Base-by-base conservation (phyloP, 2,888 invertebrate species). In the Terebella lapidaria region DNA sequence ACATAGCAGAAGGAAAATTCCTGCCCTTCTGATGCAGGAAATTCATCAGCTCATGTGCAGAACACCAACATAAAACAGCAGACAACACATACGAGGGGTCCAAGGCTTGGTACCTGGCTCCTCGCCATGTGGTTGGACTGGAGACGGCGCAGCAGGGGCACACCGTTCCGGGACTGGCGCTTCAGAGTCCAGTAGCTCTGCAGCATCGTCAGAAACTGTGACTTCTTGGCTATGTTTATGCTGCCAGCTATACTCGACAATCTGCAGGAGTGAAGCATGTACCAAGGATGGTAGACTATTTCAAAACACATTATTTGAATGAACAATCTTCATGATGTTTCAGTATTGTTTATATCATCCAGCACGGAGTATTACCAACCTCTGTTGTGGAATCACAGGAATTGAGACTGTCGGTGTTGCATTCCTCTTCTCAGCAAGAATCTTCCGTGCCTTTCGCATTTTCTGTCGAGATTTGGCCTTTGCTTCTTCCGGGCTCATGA, bases 131-230 rank as follows among this genome's bases (percentile, higher is more conserved):
- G 77, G 65, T 73, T 78, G 5, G 82, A 81, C 73, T 93, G 93
- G 28, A 94, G 82, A 3, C 96, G 83, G 49, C 96, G 82, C 61
- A 99, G 81, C 61, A 99, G 83, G 0, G 99, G 97, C 5, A 96
- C 96, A 0, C 99, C 99, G 75, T 96, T 95, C 55, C 97, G 83
- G 65, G 90, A 90, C 76, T 94, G 93, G 1, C 99, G 83, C 80
- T 99, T 99, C 49, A 97, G 83, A 2, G 94, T 96, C 99, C 99
- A 99, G 77, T 96, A 99, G 0, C 94, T 91, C 58, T 96, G 88
- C 18, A 99, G 83, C 2, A 93, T 85, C 75, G 91, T 90, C 72
- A 96, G 88, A 71, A 97, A 89, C 70, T 90, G 89, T 25, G 89
- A 89, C 65, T 78, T 78, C 72, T 91, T 90, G 26, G 88, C 86